A percentile compares a stretch with the other conserved stretches of the same genome.
These are phyloP conservation scores for Collichthys lucidus DNA, from an alignment of 2,113 vertebrate genomes.

Conservation along the genomic window DNA sequence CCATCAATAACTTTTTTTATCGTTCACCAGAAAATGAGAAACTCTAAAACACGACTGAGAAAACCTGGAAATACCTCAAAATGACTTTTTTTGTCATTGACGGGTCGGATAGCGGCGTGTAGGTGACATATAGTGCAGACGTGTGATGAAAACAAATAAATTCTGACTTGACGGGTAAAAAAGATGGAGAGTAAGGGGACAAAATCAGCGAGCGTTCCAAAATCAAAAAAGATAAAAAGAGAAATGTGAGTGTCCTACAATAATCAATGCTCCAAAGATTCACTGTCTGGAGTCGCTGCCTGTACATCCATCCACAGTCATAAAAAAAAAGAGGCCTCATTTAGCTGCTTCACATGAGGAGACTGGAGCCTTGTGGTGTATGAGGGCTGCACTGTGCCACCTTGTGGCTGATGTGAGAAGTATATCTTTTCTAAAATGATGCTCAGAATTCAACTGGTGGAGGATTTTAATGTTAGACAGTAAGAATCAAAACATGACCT, in stretches of 20 bases:
- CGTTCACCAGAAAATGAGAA: no score
- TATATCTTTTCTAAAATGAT: background rate
- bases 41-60: no score
- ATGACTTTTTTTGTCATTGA: no score
- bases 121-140: no score
- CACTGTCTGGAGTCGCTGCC: background rate
- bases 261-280: conserved; percentile 36
- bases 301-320: background rate
- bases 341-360: background rate
- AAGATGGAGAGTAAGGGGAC: background rate
- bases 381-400: conserved; percentile 44
- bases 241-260: background rate
- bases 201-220: background rate
- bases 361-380: background rate
- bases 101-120: no score
- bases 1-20: no score
- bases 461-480: background rate
- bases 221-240: background rate
- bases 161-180: no score
- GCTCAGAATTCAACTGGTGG: background rate
- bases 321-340: conserved; percentile 1
- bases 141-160: background rate
- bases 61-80: no score
- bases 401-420: conserved; percentile 54
- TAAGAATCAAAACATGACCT: background rate